phyloP scores from a whole-genome alignment of 2,113 vertebrate species.

The Forbesichthys papilliferus region DNA sequence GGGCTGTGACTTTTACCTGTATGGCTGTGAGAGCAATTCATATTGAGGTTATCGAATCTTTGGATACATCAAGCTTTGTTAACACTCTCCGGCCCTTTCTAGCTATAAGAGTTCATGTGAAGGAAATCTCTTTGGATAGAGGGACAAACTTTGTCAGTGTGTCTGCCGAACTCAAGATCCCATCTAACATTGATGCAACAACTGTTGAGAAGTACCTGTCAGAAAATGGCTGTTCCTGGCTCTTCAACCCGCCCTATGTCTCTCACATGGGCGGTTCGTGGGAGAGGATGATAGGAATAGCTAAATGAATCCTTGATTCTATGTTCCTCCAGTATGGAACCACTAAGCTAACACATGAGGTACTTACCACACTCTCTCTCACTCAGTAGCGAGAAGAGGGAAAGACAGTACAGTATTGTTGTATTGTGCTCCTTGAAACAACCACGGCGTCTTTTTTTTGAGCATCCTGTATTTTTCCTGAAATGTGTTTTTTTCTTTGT shows the following conservation, averaged over 20 bases:
- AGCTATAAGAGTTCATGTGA: conserved; percentile 4
- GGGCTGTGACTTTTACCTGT: too few relatives aligned
- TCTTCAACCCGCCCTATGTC: neutral
- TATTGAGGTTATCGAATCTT: too few relatives aligned
- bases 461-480: too few relatives aligned
- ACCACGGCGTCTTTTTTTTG: too few relatives aligned
- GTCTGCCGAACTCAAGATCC: conserved; percentile 1
- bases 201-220: conserved; percentile 11
- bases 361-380: conserved; percentile 9
- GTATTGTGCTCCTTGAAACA: too few relatives aligned
- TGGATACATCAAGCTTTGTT: too few relatives aligned
- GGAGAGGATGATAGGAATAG: conserved; percentile 4
- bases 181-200: conserved; percentile 4
- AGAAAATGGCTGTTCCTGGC: conserved; percentile 4
- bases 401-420: too few relatives aligned
- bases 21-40: too few relatives aligned
- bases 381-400: too few relatives aligned
- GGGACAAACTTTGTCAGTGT: conserved; percentile 10
- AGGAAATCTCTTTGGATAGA: neutral
- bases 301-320: neutral
- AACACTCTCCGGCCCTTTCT: too few relatives aligned
- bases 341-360: conserved; percentile 3
- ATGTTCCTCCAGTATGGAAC: too few relatives aligned
- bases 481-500: too few relatives aligned
- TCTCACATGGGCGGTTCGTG: neutral